phyloP scores from a whole-genome alignment of 2,888 invertebrate species.

The Apamea anceps region DNA sequence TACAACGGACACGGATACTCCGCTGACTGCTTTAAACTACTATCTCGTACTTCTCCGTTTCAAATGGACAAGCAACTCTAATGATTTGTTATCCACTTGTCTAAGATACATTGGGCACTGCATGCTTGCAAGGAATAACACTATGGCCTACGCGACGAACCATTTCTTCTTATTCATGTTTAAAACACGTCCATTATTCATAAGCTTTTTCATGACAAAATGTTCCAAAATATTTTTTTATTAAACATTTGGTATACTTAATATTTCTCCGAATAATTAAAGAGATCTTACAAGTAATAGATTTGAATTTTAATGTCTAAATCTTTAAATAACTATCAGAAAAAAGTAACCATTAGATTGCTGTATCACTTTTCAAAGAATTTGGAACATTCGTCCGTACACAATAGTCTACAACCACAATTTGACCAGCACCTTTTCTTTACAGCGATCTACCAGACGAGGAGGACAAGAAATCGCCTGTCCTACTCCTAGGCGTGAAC shows the following conservation, averaged over 20 bases:
- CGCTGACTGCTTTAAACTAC: background rate
- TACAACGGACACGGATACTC: background rate
- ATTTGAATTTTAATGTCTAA: too few relatives aligned
- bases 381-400: conserved; percentile 38
- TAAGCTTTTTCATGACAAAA: conserved; percentile 40
- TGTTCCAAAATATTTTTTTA: conserved; percentile 18
- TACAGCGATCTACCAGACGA: conserved; percentile 91
- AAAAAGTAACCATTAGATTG: background rate
- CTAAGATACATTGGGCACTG: conserved; percentile 9
- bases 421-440: conserved; percentile 68
- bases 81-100: background rate
- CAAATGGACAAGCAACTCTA: background rate
- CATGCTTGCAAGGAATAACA: conserved; percentile 29
- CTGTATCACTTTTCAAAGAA: background rate
- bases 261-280: background rate
- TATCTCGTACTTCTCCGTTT: background rate
- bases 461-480: conserved; percentile 90
- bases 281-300: background rate
- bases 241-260: background rate
- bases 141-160: background rate
- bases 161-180: background rate
- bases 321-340: background rate
- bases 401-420: conserved; percentile 28
- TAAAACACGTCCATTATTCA: conserved; percentile 12
- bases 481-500: conserved; percentile 91